Conservation (phyloP, 2,797 vertebrate species). For the Microtus agrestis region DNA sequence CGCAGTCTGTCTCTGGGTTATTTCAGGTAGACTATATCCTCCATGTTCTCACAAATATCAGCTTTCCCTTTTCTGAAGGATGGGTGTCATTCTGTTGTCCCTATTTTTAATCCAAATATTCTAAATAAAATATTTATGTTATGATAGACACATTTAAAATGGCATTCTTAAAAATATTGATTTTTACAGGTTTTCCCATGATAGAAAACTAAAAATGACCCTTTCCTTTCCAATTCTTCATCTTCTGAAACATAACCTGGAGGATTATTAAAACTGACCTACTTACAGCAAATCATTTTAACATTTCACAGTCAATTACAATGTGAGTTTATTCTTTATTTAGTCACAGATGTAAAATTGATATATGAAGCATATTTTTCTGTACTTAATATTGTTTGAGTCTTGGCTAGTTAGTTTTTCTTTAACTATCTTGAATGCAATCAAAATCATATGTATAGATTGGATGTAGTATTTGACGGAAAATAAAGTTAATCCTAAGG, state of each 20-base stretch:
- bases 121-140: neutral
- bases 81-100: neutral
- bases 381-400: slow-evolving; percentile 24
- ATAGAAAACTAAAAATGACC: slow-evolving; percentile 54
- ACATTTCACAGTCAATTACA: slow-evolving; percentile 30
- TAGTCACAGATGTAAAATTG: neutral
- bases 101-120: neutral
- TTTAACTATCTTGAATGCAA: slow-evolving; percentile 27
- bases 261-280: neutral
- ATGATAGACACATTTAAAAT: slow-evolving; percentile 15
- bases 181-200: neutral
- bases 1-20: neutral
- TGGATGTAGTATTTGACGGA: neutral
- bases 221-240: neutral
- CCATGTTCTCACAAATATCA: neutral
- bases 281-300: slow-evolving; percentile 7
- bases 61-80: neutral
- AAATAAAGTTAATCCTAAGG: neutral
- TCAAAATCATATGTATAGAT: neutral
- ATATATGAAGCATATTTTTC: slow-evolving; percentile 1
- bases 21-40: neutral
- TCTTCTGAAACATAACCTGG: slow-evolving; percentile 5
- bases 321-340: slow-evolving; percentile 22
- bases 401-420: slow-evolving; percentile 9
- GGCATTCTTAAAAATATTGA: slow-evolving; percentile 36